A percentile compares a stretch with the other conserved stretches of the same genome.
These are phyloP conservation scores for Brienomyrus longianalis DNA, from an alignment of 2,113 vertebrate species.

Conservation along the genomic window DNA sequence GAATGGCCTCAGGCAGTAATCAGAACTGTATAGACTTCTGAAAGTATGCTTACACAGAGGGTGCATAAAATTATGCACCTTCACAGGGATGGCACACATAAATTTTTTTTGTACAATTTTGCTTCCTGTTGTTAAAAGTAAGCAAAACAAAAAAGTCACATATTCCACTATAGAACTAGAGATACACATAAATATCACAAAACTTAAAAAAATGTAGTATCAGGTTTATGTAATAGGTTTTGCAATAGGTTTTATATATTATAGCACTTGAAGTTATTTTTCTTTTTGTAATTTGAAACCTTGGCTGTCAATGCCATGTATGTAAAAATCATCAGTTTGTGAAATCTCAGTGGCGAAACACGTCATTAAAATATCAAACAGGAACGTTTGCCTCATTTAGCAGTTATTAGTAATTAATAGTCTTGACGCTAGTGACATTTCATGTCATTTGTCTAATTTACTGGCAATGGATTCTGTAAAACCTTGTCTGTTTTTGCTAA, in stretches of 20 bases:
- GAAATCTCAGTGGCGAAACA: not conserved
- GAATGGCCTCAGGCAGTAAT: conserved; percentile 2
- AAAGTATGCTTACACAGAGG: not conserved
- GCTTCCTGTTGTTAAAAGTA: not conserved
- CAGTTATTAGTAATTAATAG: not conserved
- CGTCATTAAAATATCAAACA: not conserved
- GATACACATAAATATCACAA: not conserved
- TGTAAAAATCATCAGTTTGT: not conserved
- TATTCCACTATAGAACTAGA: not conserved
- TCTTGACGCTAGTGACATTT: not conserved
- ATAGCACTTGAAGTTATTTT: not conserved
- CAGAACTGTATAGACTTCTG: not conserved
- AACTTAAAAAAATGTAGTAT: not conserved
- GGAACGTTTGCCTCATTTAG: not conserved
- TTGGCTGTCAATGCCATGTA: too few species aligned
- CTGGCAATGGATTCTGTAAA: not conserved
- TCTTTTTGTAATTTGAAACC: not conserved
- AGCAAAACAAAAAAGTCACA: not conserved
- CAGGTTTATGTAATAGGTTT: not conserved
- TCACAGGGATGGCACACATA: not conserved
- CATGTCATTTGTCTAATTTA: not conserved
- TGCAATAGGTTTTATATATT: not conserved
- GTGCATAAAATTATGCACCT: not conserved
- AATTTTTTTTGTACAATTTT: too few species aligned
- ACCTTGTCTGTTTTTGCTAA: not conserved